Evolutionary conservation across 2,888 invertebrate species (phyloP).

Genomic region (Thalpophila matura): DNA sequence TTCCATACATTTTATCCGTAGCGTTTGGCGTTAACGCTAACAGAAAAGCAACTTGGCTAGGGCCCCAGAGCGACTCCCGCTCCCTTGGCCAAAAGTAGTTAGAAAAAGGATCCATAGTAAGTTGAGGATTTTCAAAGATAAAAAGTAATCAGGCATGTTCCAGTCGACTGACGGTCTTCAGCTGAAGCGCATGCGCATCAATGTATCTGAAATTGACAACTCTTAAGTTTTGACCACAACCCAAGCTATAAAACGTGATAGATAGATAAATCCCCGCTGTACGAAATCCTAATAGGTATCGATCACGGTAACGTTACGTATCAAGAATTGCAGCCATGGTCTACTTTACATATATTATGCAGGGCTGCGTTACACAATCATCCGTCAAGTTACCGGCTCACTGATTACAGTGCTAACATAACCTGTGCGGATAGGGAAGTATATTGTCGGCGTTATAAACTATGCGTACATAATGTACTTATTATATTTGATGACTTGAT

Average conservation of each 20-base stretch:
- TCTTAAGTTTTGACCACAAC: too few species aligned
- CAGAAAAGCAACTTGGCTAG: too few species aligned
- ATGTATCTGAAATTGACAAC: too few species aligned
- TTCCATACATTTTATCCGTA: too few species aligned
- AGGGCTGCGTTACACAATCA: constrained; percentile 38
- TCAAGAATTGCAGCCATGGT: constrained; percentile 25
- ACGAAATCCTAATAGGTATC: neutral
- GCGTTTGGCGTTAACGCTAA: too few species aligned
- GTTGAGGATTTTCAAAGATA: too few species aligned
- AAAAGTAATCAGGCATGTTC: too few species aligned
- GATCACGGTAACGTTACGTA: constrained; percentile 1
- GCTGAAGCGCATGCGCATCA: too few species aligned
- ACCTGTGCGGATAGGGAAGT: constrained; percentile 33
- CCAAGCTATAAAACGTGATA: neutral
- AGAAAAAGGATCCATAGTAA: too few species aligned
- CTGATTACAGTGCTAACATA: constrained; percentile 32
- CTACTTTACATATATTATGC: constrained; percentile 28
- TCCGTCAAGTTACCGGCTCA: constrained; percentile 34
- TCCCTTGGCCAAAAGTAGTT: too few species aligned
- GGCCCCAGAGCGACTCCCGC: too few species aligned
- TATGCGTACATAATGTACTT: neutral
- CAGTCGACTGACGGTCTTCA: too few species aligned
- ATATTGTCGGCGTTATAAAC: constrained; percentile 18
- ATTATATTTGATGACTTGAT: neutral
- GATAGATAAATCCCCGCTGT: neutral